A percentile compares a stretch with the other conserved stretches of the same genome.
phyloP scores from a whole-genome alignment of 1,140 invertebrate genomes.

The Spodoptera litura region DNA sequence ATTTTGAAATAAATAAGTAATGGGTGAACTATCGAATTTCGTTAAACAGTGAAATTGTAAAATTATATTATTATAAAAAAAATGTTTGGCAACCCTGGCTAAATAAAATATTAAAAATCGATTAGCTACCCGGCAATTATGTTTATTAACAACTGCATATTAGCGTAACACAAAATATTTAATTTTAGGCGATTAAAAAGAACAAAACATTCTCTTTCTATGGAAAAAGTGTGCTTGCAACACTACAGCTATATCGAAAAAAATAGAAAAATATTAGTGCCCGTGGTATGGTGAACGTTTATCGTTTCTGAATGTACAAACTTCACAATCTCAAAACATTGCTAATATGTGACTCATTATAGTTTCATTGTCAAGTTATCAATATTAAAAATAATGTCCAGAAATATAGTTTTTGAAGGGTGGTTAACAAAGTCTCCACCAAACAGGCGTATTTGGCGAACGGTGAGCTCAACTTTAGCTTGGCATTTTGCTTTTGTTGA shows the following conservation, averaged over 20 bases:
- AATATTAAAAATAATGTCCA: conserved; percentile 69
- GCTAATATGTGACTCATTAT: conserved; percentile 67
- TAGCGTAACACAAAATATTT: neutral
- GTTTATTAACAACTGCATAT: no score
- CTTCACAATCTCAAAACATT: conserved; percentile 46
- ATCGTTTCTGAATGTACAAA: conserved; percentile 52
- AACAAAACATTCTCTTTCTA: neutral
- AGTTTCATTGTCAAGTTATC: conserved; percentile 47
- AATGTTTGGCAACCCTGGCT: no score
- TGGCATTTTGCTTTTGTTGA: conserved; percentile 71
- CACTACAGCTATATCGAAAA: neutral
- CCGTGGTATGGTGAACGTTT: conserved; percentile 40
- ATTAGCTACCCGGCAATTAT: no score
- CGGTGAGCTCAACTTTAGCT: conserved; percentile 89
- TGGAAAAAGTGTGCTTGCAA: conserved; percentile 13
- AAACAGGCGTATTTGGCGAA: conserved; percentile 94
- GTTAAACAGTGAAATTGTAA: no score
- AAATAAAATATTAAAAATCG: no score
- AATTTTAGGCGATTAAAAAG: conserved; percentile 18
- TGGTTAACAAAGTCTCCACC: conserved; percentile 97
- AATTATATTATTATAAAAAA: no score
- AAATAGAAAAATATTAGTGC: conserved; percentile 32
- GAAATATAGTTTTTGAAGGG: conserved; percentile 89
- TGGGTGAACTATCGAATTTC: no score
- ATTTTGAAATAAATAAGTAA: no score